Conservation (phyloP, 2,888 invertebrate species). For the Mimumesa dahlbomi region DNA sequence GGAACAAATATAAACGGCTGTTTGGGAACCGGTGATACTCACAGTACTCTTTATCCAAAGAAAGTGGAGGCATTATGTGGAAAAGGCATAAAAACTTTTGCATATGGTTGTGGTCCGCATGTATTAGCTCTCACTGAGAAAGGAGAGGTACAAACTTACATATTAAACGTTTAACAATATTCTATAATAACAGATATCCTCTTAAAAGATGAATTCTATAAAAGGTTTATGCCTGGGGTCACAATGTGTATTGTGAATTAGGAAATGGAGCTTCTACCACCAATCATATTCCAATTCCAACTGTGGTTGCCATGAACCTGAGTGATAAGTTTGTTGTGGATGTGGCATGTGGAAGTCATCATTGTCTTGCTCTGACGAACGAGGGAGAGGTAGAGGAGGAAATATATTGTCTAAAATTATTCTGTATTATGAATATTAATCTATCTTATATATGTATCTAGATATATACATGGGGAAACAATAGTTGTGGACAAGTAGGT, state of each 20-base stretch:
- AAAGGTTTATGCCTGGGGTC: constrained; percentile 83
- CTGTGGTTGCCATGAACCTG: too few relatives aligned
- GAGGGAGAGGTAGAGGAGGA: constrained; percentile 84
- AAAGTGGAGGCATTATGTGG: too few relatives aligned
- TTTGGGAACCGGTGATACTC: constrained; percentile 82
- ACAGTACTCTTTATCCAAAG: constrained; percentile 81
- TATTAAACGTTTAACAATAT: too few relatives aligned
- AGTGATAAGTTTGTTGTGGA: constrained; percentile 80
- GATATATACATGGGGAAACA: constrained; percentile 85
- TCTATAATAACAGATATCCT: too few relatives aligned
- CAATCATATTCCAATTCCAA: too few relatives aligned
- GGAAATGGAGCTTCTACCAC: too few relatives aligned
- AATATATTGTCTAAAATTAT: too few relatives aligned
- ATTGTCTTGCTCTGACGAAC: constrained; percentile 82
- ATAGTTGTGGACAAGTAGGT: constrained; percentile 83
- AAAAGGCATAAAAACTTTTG: constrained; percentile 81
- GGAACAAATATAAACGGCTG: constrained; percentile 83
- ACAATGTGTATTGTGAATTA: constrained; percentile 83
- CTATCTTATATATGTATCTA: constrained; percentile 66
- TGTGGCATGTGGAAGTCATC: constrained; percentile 84
- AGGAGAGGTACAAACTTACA: too few relatives aligned
- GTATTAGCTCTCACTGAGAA: constrained; percentile 82
- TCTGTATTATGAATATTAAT: too few relatives aligned
- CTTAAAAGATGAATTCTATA: too few relatives aligned
- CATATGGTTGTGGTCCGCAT: constrained; percentile 84